Evolutionary conservation across 2,888 invertebrate species (phyloP).

Genomic region (Panopea generosa): DNA sequence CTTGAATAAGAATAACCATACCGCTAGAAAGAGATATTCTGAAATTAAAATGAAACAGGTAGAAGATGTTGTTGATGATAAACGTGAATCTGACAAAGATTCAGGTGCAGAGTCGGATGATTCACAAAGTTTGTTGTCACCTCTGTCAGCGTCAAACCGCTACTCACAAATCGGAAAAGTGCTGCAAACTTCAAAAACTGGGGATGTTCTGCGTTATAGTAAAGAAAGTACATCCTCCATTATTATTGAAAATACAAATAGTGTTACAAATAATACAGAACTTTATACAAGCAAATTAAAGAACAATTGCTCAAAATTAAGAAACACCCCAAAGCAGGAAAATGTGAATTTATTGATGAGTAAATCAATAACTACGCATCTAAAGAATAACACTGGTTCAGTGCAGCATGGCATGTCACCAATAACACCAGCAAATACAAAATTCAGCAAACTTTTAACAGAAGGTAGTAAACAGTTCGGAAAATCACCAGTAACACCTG

Average conservation of each 20-base stretch:
- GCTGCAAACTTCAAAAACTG: too few relatives aligned
- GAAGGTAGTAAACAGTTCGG: not conserved
- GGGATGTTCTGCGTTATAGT: not conserved
- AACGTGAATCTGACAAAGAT: slow-evolving; percentile 22
- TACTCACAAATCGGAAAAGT: too few relatives aligned
- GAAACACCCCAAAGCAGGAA: not conserved
- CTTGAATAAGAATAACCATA: not conserved
- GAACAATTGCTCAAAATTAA: not conserved
- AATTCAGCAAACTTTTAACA: not conserved
- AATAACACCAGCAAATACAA: not conserved
- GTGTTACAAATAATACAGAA: not conserved
- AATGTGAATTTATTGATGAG: not conserved
- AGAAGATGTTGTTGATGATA: not conserved
- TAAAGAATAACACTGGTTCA: not conserved
- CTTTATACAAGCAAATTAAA: not conserved
- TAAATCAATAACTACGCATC: not conserved
- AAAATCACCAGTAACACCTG: not conserved
- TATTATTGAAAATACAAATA: not conserved
- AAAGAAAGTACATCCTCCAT: too few relatives aligned
- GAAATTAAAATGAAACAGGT: not conserved
- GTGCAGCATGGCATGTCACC: slow-evolving; percentile 2
- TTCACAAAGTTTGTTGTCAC: slow-evolving; percentile 34
- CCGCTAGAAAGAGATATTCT: not conserved
- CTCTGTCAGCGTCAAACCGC: not conserved
- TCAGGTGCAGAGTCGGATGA: slow-evolving; percentile 16